These are phyloP conservation scores for Glossophaga mutica DNA, from an alignment of 2,797 vertebrate species.

Conservation along the genomic window DNA sequence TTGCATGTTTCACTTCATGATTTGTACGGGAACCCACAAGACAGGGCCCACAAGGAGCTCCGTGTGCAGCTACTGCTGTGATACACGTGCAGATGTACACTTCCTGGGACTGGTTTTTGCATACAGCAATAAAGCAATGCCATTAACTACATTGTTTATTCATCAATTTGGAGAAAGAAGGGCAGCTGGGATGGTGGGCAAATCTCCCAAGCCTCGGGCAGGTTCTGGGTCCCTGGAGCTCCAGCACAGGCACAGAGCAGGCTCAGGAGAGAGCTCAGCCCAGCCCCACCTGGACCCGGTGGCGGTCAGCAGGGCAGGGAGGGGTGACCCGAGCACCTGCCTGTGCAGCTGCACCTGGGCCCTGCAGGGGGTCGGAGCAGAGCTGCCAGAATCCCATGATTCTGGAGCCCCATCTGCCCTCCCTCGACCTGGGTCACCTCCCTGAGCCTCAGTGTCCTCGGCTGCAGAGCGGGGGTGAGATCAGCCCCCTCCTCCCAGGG, in stretches of 20 bases:
- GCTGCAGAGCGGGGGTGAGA: background rate
- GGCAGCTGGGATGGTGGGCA: background rate
- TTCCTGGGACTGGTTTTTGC: constrained; percentile 21
- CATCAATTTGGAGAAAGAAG: background rate
- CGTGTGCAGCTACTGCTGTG: background rate
- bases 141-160: background rate
- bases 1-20: background rate
- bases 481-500: background rate
- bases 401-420: background rate
- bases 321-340: background rate
- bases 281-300: no score
- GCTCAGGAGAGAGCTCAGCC: background rate
- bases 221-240: background rate
- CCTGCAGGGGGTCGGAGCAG: background rate
- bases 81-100: constrained; percentile 38
- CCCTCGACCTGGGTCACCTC: background rate
- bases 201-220: background rate
- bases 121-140: constrained; percentile 58
- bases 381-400: no score
- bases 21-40: background rate
- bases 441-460: background rate
- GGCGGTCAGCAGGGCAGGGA: no score
- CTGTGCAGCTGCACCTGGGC: background rate
- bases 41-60: accelerated
- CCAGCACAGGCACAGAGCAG: background rate